Evolutionary conservation across 2,113 vertebrate genomes (phyloP).

Genomic region (Crotalus tigris): DNA sequence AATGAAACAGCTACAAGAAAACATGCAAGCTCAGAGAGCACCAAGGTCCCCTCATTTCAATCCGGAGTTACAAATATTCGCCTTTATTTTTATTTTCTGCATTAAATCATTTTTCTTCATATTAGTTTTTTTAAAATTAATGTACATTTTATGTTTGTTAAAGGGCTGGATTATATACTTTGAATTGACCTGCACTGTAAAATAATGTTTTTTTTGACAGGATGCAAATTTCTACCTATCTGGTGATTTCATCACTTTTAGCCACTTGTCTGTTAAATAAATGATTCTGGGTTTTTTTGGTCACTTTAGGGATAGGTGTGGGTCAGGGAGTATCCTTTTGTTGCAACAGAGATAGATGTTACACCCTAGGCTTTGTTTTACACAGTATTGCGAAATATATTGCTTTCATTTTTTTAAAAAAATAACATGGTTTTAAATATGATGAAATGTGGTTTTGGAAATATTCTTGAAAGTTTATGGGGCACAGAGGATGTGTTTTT

Average conservation of each 20-base stretch:
- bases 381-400: neutral
- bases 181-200: neutral
- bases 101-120: neutral
- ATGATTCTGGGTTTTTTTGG: neutral
- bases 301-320: neutral
- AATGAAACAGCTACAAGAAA: neutral
- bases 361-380: neutral
- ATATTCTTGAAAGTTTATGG: neutral
- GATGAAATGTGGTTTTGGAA: neutral
- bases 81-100: neutral
- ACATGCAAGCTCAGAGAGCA: neutral
- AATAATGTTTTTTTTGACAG: neutral
- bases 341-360: neutral
- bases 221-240: neutral
- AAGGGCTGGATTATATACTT: neutral
- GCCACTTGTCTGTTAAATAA: neutral
- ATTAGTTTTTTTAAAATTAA: accelerated
- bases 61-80: no score
- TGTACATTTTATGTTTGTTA: neutral
- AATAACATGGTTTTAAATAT: neutral
- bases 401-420: neutral
- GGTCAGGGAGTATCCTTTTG: neutral
- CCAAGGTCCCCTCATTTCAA: neutral
- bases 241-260: neutral
- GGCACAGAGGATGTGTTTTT: neutral